These are phyloP conservation scores for Serrognathus titanus DNA, from an alignment of 2,888 invertebrate species.

Conservation along the genomic window DNA sequence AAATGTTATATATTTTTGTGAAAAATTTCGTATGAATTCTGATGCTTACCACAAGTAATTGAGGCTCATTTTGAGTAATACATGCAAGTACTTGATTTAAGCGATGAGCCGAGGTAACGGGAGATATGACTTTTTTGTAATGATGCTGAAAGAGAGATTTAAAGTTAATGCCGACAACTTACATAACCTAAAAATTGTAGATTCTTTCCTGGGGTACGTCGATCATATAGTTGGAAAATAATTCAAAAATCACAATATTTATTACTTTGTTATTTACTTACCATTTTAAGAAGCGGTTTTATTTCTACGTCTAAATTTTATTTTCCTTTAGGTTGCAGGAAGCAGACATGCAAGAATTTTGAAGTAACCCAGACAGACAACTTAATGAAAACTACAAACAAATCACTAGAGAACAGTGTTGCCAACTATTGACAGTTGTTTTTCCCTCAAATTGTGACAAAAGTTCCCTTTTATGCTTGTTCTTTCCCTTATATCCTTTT, in stretches of 20 bases:
- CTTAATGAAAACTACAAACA: too few species aligned
- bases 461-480: too few species aligned
- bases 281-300: constrained; percentile 12
- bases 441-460: too few species aligned
- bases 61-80: constrained; percentile 13
- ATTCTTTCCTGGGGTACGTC: not conserved
- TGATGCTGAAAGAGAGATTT: constrained; percentile 21
- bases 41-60: constrained; percentile 24
- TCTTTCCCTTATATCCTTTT: too few species aligned
- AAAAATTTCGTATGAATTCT: too few species aligned
- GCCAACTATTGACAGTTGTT: too few species aligned
- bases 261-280: constrained; percentile 1
- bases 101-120: constrained; percentile 25
- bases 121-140: constrained; percentile 19
- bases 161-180: not conserved
- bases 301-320: constrained; percentile 4
- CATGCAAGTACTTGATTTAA: constrained; percentile 21
- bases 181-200: constrained; percentile 19
- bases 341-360: constrained; percentile 6
- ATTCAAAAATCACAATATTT: too few species aligned
- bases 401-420: too few species aligned
- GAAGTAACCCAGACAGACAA: not conserved
- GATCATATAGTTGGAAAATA: too few species aligned
- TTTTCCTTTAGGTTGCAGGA: constrained; percentile 3
- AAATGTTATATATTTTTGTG: not conserved